Conservation (phyloP, 2,113 vertebrate species). For the Hyperopisus bebe region DNA sequence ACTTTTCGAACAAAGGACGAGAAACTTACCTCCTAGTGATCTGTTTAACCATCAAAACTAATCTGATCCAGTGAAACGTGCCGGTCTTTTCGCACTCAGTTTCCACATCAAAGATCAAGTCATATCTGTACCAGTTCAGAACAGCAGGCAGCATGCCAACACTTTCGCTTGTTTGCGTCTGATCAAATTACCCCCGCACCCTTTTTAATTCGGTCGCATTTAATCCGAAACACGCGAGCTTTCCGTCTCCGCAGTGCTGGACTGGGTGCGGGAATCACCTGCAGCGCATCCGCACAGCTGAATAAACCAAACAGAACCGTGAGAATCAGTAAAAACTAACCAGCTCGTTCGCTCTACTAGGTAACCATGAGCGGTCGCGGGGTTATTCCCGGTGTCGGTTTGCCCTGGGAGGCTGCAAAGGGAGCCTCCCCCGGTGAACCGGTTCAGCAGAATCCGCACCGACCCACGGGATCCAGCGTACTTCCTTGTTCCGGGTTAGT, state of each 20-base stretch:
- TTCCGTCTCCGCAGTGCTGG: not conserved
- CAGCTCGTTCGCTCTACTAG: not conserved
- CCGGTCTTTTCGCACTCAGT: not conserved
- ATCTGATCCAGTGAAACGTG: not conserved
- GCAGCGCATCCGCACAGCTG: not conserved
- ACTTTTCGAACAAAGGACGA: not conserved
- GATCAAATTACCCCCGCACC: not conserved
- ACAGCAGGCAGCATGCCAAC: not conserved
- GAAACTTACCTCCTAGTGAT: not conserved
- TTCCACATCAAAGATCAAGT: not conserved
- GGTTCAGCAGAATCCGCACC: not conserved
- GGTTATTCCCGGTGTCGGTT: not conserved
- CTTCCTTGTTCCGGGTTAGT: conserved; percentile 55
- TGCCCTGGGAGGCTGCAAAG: not conserved
- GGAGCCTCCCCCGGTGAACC: not conserved
- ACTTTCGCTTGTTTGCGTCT: not conserved
- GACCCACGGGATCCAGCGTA: conserved; percentile 7
- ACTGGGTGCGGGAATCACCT: not conserved
- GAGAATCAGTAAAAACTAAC: not conserved
- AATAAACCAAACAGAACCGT: not conserved
- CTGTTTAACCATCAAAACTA: not conserved
- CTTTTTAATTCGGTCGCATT: not conserved
- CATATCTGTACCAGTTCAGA: not conserved
- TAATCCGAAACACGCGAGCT: not conserved
- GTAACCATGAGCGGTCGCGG: not conserved